These are phyloP conservation scores for Pempheris klunzingeri DNA, from an alignment of 2,797 vertebrate species.

Conservation along the genomic window DNA sequence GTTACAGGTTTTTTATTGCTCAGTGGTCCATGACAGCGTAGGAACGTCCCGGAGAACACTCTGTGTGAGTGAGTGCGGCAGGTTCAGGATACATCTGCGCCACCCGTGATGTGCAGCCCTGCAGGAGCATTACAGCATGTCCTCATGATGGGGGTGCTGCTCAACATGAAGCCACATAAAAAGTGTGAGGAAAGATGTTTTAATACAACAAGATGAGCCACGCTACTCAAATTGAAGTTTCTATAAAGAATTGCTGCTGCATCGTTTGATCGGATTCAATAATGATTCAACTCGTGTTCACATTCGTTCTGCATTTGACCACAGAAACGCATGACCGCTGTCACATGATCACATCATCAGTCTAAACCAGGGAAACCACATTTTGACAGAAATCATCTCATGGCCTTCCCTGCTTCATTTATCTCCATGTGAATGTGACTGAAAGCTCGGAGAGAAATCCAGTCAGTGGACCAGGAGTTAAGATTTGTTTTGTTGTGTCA, in stretches of 20 bases:
- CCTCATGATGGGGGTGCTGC: conserved; percentile 6
- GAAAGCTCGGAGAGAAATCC: not conserved
- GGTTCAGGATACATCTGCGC: conserved; percentile 60
- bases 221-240: not conserved
- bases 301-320: not conserved
- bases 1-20: conserved; percentile 82
- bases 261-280: not conserved
- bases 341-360: not conserved
- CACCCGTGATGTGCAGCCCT: conserved; percentile 29
- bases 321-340: not conserved
- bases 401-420: no score
- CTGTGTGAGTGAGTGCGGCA: conserved; percentile 74
- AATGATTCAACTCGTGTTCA: not conserved
- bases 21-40: conserved; percentile 56
- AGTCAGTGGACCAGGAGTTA: not conserved
- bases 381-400: no score
- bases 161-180: not conserved
- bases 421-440: not conserved
- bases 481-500: no score
- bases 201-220: not conserved
- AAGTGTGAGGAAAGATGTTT: not conserved
- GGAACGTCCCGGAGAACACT: conserved; percentile 60
- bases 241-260: not conserved
- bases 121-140: not conserved
- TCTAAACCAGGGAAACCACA: not conserved